Evolutionary conservation across 2,113 vertebrate species (phyloP).

Genomic region (Salvelinus fontinalis): DNA sequence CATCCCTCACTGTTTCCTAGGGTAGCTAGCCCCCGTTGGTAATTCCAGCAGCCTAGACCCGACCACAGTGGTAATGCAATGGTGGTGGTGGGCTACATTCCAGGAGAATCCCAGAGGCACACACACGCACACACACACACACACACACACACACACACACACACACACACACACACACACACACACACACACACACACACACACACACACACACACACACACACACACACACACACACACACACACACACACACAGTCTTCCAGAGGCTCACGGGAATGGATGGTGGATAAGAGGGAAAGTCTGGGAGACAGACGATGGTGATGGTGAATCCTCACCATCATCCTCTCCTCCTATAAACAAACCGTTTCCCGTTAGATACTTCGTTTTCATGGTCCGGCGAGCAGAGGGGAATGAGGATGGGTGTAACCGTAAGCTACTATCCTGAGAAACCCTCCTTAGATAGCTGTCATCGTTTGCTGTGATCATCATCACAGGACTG

Average conservation of each 20-base stretch:
- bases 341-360: conserved; percentile 68
- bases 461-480: conserved; percentile 13
- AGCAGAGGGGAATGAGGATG: conserved; percentile 45
- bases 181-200: no score
- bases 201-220: no score
- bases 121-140: no score
- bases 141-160: no score
- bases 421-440: conserved; percentile 47
- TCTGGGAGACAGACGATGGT: conserved; percentile 71
- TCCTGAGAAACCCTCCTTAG: conserved; percentile 20
- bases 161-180: no score
- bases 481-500: conserved; percentile 20
- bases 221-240: no score
- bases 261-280: conserved; percentile 69
- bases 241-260: no score
- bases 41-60: conserved; percentile 62
- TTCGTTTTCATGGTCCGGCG: conserved; percentile 52
- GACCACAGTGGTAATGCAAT: conserved; percentile 73
- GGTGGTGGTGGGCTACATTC: conserved; percentile 60
- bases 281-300: conserved; percentile 55
- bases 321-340: conserved; percentile 57
- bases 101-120: conserved; percentile 55
- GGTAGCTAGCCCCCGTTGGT: conserved; percentile 65
- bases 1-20: conserved; percentile 70
- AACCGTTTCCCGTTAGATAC: conserved; percentile 60